Evolutionary conservation across 2,888 invertebrate genomes (phyloP).

Genomic region (Cheilosia pagana): DNA sequence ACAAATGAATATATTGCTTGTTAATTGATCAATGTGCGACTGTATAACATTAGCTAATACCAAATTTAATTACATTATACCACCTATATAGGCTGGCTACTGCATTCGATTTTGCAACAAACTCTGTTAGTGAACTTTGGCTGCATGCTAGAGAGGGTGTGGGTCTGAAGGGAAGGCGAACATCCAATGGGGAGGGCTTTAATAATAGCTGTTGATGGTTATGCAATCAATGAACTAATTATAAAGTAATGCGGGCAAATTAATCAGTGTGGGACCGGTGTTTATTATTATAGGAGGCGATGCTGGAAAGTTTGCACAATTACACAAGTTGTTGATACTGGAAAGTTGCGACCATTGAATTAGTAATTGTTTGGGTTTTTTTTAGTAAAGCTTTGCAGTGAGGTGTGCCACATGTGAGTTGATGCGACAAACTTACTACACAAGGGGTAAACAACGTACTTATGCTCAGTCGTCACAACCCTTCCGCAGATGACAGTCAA

Average conservation of each 20-base stretch:
- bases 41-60: slow-evolving; percentile 77
- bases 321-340: neutral
- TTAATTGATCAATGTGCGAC: slow-evolving; percentile 83
- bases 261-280: slow-evolving; percentile 41
- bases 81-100: neutral
- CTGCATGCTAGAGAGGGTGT: slow-evolving; percentile 21
- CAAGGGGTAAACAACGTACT: too few species aligned
- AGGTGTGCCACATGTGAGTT: too few species aligned
- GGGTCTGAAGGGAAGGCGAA: slow-evolving; percentile 8
- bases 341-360: neutral
- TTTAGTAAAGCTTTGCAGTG: too few species aligned
- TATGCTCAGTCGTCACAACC: too few species aligned
- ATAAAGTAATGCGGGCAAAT: slow-evolving; percentile 62
- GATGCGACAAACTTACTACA: too few species aligned
- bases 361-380: too few species aligned
- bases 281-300: neutral
- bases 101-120: slow-evolving; percentile 51
- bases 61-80: slow-evolving; percentile 77
- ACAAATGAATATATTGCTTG: slow-evolving; percentile 84
- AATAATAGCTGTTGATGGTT: slow-evolving; percentile 60
- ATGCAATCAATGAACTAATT: slow-evolving; percentile 72
- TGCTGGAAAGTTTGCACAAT: neutral
- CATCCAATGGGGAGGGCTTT: slow-evolving; percentile 18
- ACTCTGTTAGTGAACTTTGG: slow-evolving; percentile 67
- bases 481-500: too few species aligned